phyloP scores from a whole-genome alignment of 2,113 vertebrate genomes.

The Neodon shergylaensis region DNA sequence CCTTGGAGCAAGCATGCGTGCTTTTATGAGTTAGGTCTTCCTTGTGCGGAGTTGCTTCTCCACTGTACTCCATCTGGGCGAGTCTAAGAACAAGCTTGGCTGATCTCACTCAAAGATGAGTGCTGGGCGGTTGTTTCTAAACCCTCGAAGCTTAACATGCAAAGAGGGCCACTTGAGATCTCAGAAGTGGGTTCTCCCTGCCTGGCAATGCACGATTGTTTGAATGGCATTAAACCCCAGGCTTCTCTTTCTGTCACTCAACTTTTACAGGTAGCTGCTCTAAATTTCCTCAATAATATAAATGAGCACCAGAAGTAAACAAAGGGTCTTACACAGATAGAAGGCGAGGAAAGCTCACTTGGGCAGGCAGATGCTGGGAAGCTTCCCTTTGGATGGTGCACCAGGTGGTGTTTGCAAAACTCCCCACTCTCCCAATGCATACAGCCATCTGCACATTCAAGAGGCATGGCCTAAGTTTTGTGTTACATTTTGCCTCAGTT shows the following conservation, averaged over 20 bases:
- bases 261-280: background rate
- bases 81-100: background rate
- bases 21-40: background rate
- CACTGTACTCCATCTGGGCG: background rate
- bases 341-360: slow-evolving; percentile 26
- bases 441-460: background rate
- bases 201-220: background rate
- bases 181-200: background rate
- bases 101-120: background rate
- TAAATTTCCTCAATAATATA: background rate
- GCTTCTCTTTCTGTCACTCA: slow-evolving; percentile 16
- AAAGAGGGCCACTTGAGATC: background rate
- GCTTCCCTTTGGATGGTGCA: slow-evolving; percentile 35
- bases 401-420: background rate
- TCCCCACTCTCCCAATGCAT: background rate
- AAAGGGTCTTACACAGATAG: slow-evolving; percentile 48
- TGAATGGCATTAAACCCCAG: background rate
- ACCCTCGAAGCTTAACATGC: background rate
- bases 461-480: background rate
- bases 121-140: background rate
- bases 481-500: background rate
- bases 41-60: background rate
- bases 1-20: background rate
- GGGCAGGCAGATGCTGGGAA: background rate
- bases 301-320: background rate